Evolutionary conservation across 2,888 invertebrate species (phyloP).

Genomic region (Drosophila maculinotata): DNA sequence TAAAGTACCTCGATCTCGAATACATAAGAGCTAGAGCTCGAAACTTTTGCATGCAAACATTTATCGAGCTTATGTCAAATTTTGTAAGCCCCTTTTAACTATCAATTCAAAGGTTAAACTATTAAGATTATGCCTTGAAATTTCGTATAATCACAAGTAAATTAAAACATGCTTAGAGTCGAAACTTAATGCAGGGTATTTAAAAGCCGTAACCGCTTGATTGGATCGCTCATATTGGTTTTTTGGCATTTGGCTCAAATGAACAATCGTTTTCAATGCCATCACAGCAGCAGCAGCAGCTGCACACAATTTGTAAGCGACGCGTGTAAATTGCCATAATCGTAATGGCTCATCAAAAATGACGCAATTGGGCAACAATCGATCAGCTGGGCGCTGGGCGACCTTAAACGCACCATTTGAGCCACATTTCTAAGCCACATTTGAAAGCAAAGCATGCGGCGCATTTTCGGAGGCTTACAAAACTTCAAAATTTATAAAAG

Average conservation of each 20-base stretch:
- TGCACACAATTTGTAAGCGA: slow-evolving; percentile 51
- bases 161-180: slow-evolving; percentile 2
- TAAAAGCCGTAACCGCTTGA: slow-evolving; percentile 5
- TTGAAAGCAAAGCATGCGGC: slow-evolving; percentile 37
- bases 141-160: background rate
- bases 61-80: background rate
- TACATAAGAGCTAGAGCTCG: too few relatives aligned
- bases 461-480: slow-evolving; percentile 1
- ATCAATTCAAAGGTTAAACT: background rate
- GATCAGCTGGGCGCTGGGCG: slow-evolving; percentile 42
- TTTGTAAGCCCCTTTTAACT: background rate
- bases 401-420: slow-evolving; percentile 17
- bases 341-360: slow-evolving; percentile 47
- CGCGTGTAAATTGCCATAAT: slow-evolving; percentile 65
- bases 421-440: slow-evolving; percentile 36
- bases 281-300: slow-evolving; percentile 36
- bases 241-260: slow-evolving; percentile 22
- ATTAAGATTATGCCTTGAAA: slow-evolving; percentile 16
- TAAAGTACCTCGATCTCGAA: too few relatives aligned
- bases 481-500: slow-evolving; percentile 33
- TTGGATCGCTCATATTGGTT: slow-evolving; percentile 23
- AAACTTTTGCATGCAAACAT: background rate
- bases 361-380: slow-evolving; percentile 48
- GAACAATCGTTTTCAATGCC: slow-evolving; percentile 64
- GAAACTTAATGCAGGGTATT: slow-evolving; percentile 21